These are phyloP conservation scores for Poecilia picta DNA, from an alignment of 2,797 vertebrate genomes.

Conservation along the genomic window DNA sequence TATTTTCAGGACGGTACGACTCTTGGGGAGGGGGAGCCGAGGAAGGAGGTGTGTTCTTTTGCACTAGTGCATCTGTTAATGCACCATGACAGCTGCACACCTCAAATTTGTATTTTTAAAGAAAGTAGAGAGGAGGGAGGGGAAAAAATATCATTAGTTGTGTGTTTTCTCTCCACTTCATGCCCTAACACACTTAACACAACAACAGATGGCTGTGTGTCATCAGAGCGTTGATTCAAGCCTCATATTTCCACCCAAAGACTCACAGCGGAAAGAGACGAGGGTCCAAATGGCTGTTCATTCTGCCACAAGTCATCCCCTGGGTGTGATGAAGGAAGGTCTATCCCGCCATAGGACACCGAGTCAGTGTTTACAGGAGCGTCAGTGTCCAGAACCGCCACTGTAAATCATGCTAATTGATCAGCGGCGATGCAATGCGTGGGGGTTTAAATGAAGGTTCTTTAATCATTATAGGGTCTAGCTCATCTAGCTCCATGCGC, in stretches of 20 bases:
- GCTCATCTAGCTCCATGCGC: conserved; percentile 54
- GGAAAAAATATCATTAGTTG: conserved; percentile 34
- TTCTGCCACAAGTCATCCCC: conserved; percentile 78
- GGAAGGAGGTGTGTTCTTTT: conserved; percentile 46
- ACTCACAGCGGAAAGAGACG: conserved; percentile 75
- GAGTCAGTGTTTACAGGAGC: conserved; percentile 62
- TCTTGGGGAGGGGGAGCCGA: conserved; percentile 48
- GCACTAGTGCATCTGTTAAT: conserved; percentile 31
- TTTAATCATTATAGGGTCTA: conserved; percentile 72
- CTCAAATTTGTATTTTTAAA: conserved; percentile 30
- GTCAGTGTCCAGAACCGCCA: conserved; percentile 53
- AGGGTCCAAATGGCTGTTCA: conserved; percentile 82
- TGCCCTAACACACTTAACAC: conserved; percentile 80
- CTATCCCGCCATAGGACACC: conserved; percentile 75
- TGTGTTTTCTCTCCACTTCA: conserved; percentile 72
- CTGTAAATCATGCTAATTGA: conserved; percentile 80
- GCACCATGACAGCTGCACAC: conserved; percentile 27
- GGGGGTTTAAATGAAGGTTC: conserved; percentile 77
- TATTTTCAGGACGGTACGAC: conserved; percentile 70
- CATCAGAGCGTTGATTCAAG: conserved; percentile 81
- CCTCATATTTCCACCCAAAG: conserved; percentile 77
- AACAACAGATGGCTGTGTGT: conserved; percentile 84
- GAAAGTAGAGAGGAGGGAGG: not conserved
- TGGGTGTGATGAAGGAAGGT: conserved; percentile 78
- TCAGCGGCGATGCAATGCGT: conserved; percentile 67